A percentile compares a stretch with the other conserved stretches of the same genome.
These are phyloP conservation scores for Netelia virgata DNA, from an alignment of 2,888 invertebrate genomes.

Conservation along the genomic window DNA sequence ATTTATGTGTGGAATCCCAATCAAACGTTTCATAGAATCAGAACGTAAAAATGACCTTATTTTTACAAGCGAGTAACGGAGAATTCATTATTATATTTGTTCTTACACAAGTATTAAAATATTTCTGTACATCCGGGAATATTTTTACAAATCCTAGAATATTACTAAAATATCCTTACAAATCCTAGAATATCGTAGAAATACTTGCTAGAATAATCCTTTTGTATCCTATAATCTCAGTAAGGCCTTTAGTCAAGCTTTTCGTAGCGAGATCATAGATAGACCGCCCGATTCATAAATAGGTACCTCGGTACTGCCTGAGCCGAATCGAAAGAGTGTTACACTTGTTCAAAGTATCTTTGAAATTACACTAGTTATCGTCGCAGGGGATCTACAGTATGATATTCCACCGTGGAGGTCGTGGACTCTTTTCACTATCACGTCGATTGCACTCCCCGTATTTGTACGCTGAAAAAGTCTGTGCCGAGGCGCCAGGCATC, in stretches of 20 bases:
- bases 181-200: too few relatives aligned
- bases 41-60: too few relatives aligned
- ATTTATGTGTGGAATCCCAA: too few relatives aligned
- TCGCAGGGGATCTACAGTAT: not conserved
- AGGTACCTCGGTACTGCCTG: not conserved
- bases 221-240: not conserved
- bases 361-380: not conserved
- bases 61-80: too few relatives aligned
- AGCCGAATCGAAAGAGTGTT: not conserved
- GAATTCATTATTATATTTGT: too few relatives aligned
- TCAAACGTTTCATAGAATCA: too few relatives aligned
- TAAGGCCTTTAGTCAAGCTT: not conserved
- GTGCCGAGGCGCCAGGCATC: constrained; percentile 66
- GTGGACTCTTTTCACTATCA: constrained; percentile 6
- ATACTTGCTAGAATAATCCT: too few relatives aligned
- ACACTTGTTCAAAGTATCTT: not conserved
- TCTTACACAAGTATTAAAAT: too few relatives aligned
- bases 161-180: too few relatives aligned
- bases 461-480: not conserved
- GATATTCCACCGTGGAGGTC: constrained; percentile 12
- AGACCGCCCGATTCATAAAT: not conserved
- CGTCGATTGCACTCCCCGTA: not conserved
- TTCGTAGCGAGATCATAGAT: not conserved
- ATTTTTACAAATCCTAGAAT: too few relatives aligned
- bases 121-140: too few relatives aligned